phyloP scores from a whole-genome alignment of 1,140 invertebrate genomes.

The Orius laevigatus region DNA sequence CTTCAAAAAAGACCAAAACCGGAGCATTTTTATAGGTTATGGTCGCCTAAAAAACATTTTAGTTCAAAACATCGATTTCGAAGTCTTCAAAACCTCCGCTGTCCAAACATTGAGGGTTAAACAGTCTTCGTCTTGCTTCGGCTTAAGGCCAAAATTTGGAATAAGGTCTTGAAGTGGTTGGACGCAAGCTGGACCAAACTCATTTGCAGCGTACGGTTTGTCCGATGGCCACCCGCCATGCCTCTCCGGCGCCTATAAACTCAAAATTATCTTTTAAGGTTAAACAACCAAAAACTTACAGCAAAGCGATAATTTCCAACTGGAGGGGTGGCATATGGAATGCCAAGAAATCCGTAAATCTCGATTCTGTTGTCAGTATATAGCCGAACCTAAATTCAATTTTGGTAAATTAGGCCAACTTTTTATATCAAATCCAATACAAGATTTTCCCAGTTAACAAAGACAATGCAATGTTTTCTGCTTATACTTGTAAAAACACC shows the following conservation, averaged over 20 bases:
- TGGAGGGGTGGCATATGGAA: constrained; percentile 40
- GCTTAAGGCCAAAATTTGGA: constrained; percentile 14
- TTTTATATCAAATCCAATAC: too few relatives aligned
- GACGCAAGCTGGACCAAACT: constrained; percentile 33
- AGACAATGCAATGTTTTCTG: too few relatives aligned
- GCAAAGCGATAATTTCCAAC: constrained; percentile 33
- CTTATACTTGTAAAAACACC: too few relatives aligned
- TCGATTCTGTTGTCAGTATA: constrained; percentile 17
- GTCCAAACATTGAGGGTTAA: constrained; percentile 38
- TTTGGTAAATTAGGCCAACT: too few relatives aligned
- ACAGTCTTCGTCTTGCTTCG: constrained; percentile 32
- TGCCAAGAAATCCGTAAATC: constrained; percentile 29
- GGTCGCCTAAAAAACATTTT: constrained; percentile 29
- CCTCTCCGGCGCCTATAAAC: constrained; percentile 28
- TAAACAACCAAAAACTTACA: constrained; percentile 16
- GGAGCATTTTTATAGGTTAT: constrained; percentile 33
- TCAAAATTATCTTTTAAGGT: background rate
- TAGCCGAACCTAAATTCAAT: constrained; percentile 13
- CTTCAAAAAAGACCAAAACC: constrained; percentile 39
- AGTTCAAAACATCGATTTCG: background rate
- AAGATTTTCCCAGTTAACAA: too few relatives aligned
- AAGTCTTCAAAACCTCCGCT: constrained; percentile 28
- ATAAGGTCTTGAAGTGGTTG: constrained; percentile 24
- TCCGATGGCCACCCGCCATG: constrained; percentile 30
- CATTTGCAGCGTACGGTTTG: constrained; percentile 27